Conservation (phyloP, 2,888 invertebrate species). For the Helleia helle region DNA sequence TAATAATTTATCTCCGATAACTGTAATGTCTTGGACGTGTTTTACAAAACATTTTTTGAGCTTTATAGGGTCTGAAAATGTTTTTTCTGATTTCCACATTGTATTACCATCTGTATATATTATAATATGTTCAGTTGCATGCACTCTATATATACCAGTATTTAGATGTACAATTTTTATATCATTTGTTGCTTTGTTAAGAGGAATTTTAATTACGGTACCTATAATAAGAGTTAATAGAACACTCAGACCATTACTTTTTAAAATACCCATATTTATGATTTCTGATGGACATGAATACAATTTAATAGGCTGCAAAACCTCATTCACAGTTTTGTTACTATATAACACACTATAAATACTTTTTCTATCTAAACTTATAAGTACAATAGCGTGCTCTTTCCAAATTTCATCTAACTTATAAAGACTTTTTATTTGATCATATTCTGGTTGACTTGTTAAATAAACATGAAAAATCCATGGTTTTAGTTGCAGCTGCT, state of each 20-base stretch:
- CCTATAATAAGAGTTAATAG: slow-evolving; percentile 43
- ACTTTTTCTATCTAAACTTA: slow-evolving; percentile 36
- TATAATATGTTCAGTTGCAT: slow-evolving; percentile 28
- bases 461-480: neutral
- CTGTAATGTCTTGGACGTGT: slow-evolving; percentile 43
- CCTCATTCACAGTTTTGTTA: slow-evolving; percentile 19
- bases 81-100: slow-evolving; percentile 46
- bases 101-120: slow-evolving; percentile 48
- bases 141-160: slow-evolving; percentile 37
- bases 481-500: neutral
- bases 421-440: slow-evolving; percentile 22
- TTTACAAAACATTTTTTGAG: slow-evolving; percentile 39
- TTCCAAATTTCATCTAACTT: slow-evolving; percentile 11
- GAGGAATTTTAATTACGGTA: slow-evolving; percentile 35
- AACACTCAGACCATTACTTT: slow-evolving; percentile 25
- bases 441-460: slow-evolving; percentile 9
- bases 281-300: slow-evolving; percentile 46
- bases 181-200: slow-evolving; percentile 23
- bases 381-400: slow-evolving; percentile 14
- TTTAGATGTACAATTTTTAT: slow-evolving; percentile 43
- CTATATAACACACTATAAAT: slow-evolving; percentile 36
- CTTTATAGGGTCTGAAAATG: slow-evolving; percentile 28
- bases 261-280: slow-evolving; percentile 32
- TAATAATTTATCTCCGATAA: slow-evolving; percentile 35
- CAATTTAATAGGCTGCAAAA: slow-evolving; percentile 32